Conservation (phyloP, 2,113 vertebrate genomes). For the Gambusia affinis region DNA sequence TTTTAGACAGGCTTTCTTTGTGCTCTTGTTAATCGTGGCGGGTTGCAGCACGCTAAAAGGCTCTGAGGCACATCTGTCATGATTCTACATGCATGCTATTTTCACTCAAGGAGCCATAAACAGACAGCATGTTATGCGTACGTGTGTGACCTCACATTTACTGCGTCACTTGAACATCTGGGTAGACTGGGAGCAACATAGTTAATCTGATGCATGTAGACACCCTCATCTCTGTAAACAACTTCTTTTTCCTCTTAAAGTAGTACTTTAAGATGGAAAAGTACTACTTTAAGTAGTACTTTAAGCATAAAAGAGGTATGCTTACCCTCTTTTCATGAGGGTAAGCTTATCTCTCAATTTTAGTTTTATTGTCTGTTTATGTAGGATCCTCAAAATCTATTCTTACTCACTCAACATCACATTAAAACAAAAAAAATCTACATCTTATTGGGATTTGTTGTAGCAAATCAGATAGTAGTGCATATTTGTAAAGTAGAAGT, state of each 20-base stretch:
- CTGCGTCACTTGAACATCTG: conserved; percentile 45
- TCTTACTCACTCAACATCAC: neutral
- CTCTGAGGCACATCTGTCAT: conserved; percentile 40
- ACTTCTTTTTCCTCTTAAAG: neutral
- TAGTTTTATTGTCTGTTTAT: neutral
- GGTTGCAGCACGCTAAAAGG: conserved; percentile 57
- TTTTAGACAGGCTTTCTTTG: neutral
- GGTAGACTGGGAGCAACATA: conserved; percentile 49
- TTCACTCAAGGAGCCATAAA: conserved; percentile 35
- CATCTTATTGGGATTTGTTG: neutral
- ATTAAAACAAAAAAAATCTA: neutral
- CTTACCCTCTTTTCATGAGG: neutral
- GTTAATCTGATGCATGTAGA: conserved; percentile 45
- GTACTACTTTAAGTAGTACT: too few species aligned
- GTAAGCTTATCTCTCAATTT: neutral
- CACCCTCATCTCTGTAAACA: neutral
- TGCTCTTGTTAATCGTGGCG: conserved; percentile 52
- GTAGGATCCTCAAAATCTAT: neutral
- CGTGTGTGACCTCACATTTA: conserved; percentile 57
- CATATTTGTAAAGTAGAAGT: too few species aligned
- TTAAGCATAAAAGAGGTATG: too few species aligned
- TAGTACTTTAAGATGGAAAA: neutral
- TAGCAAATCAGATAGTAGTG: too few species aligned
- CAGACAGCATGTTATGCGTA: conserved; percentile 41
- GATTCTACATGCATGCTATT: conserved; percentile 48